Percentiles rank a stretch among this genome's conserved stretches.
These are phyloP conservation scores for Xylocopa sonorina DNA, from an alignment of 1,140 invertebrate genomes.

Conservation along the genomic window DNA sequence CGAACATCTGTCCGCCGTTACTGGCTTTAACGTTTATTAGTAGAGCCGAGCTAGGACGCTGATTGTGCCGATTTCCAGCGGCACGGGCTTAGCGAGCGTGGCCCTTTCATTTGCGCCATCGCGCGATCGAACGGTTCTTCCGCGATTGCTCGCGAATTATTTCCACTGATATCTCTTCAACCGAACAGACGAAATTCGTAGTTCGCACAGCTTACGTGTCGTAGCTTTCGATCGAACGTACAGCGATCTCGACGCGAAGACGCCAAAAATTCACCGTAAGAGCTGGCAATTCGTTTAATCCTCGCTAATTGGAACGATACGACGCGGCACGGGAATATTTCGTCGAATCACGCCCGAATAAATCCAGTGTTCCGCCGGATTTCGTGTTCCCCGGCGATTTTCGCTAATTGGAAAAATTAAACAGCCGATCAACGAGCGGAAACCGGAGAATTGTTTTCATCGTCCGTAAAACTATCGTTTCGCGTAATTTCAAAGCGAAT, in stretches of 20 bases:
- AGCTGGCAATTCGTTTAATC: slow-evolving; percentile 5
- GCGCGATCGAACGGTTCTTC: no score
- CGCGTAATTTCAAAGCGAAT: background rate
- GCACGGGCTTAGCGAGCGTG: background rate
- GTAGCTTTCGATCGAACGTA: background rate
- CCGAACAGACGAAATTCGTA: no score
- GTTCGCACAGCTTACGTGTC: no score
- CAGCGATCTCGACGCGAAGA: background rate
- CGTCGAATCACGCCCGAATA: background rate
- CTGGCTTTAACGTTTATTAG: slow-evolving; percentile 19
- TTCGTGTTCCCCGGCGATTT: background rate
- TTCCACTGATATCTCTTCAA: no score
- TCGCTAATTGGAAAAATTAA: slow-evolving; percentile 22
- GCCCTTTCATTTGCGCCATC: no score
- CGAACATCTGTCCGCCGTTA: slow-evolving; percentile 1
- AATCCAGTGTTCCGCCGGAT: background rate
- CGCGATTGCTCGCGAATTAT: no score
- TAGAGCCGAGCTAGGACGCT: background rate
- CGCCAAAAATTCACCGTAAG: background rate
- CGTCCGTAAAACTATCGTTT: background rate
- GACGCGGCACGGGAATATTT: background rate
- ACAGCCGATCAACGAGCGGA: background rate
- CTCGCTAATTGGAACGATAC: slow-evolving; percentile 13
- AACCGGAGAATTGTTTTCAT: background rate
- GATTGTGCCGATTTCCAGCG: slow-evolving; percentile 1